A percentile compares a stretch with the other conserved stretches of the same genome.
phyloP scores from a whole-genome alignment of 2,888 invertebrate genomes.

The Pristionchus japonicus region DNA sequence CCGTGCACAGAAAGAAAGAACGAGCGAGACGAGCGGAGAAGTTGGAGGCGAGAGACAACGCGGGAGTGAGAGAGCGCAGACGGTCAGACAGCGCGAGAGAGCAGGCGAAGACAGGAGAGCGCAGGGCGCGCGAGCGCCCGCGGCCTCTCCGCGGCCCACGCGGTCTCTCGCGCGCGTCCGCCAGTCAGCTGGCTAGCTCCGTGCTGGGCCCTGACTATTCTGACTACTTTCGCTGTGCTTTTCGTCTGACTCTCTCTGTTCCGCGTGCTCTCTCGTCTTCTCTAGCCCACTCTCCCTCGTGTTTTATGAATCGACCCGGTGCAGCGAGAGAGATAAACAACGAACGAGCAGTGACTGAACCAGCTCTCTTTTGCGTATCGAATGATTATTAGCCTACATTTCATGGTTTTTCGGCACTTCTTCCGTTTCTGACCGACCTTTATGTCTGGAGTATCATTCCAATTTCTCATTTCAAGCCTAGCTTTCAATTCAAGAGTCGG shows the following conservation, averaged over 20 bases:
- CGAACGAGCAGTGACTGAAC: not conserved
- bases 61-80: not conserved
- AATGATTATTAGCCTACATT: too few species aligned
- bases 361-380: not conserved
- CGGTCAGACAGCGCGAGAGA: not conserved
- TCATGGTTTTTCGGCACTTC: too few species aligned
- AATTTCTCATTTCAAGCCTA: too few species aligned
- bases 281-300: not conserved
- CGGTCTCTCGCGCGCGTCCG: not conserved
- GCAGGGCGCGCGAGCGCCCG: not conserved
- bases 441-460: too few species aligned
- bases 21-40: not conserved
- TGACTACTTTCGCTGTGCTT: not conserved
- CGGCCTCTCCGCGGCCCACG: not conserved
- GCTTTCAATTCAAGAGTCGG: too few species aligned
- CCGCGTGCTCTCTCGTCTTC: not conserved
- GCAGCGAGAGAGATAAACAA: not conserved
- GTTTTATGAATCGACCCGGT: not conserved
- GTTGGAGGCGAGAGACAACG: not conserved
- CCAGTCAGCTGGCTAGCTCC: slow-evolving; percentile 6
- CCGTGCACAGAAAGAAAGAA: not conserved
- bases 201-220: not conserved
- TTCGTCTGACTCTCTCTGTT: not conserved
- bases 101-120: not conserved
- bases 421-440: too few species aligned